phyloP scores from a whole-genome alignment of 2,797 vertebrate genomes.

The Prionace glauca region DNA sequence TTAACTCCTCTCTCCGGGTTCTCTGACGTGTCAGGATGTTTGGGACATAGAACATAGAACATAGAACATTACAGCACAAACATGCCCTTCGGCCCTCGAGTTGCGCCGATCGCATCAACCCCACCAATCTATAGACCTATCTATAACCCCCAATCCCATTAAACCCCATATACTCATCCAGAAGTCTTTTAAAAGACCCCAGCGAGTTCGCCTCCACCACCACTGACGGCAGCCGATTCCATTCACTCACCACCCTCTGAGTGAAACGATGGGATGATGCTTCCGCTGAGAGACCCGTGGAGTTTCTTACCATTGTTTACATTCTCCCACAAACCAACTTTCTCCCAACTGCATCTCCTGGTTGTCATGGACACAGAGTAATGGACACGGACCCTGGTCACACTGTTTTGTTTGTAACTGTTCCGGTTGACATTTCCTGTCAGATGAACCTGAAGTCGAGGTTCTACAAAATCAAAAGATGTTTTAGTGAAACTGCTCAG shows the following conservation, averaged over 20 bases:
- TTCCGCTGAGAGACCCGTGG: neutral
- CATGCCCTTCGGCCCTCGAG: no score
- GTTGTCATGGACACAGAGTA: conserved; percentile 64
- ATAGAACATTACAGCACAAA: no score
- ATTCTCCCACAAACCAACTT: conserved; percentile 74
- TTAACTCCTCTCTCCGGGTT: neutral
- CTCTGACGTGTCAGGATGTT: neutral
- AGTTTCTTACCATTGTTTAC: conserved; percentile 69
- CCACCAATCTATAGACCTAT: no score
- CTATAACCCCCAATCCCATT: no score
- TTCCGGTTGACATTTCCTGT: conserved; percentile 61
- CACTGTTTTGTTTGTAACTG: conserved; percentile 71
- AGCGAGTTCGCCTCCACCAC: no score
- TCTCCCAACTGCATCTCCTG: conserved; percentile 62
- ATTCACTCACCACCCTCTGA: no score
- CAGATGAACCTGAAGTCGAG: conserved; percentile 57
- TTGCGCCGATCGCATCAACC: no score
- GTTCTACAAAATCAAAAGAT: conserved; percentile 54
- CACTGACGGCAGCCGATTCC: no score
- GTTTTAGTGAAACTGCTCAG: neutral
- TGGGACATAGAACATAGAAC: no score
- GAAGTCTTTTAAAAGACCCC: no score
- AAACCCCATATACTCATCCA: no score
- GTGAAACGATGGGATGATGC: no score
- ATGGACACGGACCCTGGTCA: conserved; percentile 62